Evolutionary conservation across 2,113 vertebrate genomes (phyloP).

Genomic region (Phalacrocorax carbo): DNA sequence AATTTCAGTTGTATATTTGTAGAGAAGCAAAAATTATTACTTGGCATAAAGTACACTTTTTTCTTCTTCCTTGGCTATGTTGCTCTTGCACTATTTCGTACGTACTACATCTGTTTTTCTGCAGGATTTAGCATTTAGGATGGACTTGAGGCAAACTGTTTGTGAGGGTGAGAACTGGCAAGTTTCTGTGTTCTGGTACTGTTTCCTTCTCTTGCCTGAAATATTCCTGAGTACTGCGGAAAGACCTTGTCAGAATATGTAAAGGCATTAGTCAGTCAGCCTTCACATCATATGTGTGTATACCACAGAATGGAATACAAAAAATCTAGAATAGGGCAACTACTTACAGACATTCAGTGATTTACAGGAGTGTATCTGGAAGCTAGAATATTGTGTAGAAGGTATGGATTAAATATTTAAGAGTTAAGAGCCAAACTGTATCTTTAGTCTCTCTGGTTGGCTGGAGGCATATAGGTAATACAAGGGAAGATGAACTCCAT

Average conservation of each 20-base stretch:
- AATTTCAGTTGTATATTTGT: background rate
- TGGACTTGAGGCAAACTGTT: background rate
- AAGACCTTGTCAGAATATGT: slow-evolving; percentile 46
- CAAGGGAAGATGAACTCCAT: background rate
- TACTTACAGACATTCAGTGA: background rate
- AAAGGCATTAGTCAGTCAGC: slow-evolving; percentile 24
- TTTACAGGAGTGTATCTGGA: background rate
- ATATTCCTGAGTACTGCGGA: slow-evolving; percentile 1
- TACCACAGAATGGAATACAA: background rate
- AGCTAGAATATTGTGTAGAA: slow-evolving; percentile 7
- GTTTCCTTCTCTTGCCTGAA: background rate
- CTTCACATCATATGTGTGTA: background rate
- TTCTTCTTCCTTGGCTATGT: background rate
- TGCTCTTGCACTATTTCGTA: background rate
- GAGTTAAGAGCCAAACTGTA: background rate
- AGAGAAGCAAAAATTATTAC: background rate
- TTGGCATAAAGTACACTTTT: background rate
- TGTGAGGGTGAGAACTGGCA: background rate
- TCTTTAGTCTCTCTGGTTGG: background rate
- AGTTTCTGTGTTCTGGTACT: background rate
- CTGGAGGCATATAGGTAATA: background rate
- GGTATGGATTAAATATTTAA: slow-evolving; percentile 47
- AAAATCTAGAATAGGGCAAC: background rate
- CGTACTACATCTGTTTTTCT: background rate
- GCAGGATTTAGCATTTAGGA: slow-evolving; percentile 3